These are phyloP conservation scores for Incurvaria masculella DNA, from an alignment of 2,888 invertebrate genomes.

Conservation along the genomic window DNA sequence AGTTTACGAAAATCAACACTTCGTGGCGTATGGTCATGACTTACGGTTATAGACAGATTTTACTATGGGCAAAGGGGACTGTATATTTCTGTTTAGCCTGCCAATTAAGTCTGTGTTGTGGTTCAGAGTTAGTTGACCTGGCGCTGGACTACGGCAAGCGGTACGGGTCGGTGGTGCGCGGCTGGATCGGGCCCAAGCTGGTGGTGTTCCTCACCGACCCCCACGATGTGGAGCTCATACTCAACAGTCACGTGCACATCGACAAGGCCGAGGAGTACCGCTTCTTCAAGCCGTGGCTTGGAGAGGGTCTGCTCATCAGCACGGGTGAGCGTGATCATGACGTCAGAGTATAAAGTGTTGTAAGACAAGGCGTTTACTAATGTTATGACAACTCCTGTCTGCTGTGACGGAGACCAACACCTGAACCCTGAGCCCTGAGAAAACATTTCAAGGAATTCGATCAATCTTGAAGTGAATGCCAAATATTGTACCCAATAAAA, in stretches of 20 bases:
- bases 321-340: constrained; percentile 41
- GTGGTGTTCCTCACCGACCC: constrained; percentile 67
- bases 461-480: too few species aligned
- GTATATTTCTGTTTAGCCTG: background rate
- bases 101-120: constrained; percentile 13
- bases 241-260: constrained; percentile 72
- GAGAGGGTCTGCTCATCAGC: constrained; percentile 74
- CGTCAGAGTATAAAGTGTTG: too few species aligned
- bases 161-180: constrained; percentile 52
- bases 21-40: too few species aligned
- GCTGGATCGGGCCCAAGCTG: constrained; percentile 69
- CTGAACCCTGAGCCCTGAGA: too few species aligned
- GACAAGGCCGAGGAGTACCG: constrained; percentile 71
- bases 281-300: constrained; percentile 79
- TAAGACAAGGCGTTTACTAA: too few species aligned
- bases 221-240: constrained; percentile 67
- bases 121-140: constrained; percentile 58
- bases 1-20: too few species aligned
- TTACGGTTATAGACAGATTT: too few species aligned
- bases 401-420: too few species aligned
- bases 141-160: constrained; percentile 44
- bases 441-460: too few species aligned
- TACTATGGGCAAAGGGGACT: too few species aligned
- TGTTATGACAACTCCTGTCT: too few species aligned
- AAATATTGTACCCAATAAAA: too few species aligned